Percentiles rank a stretch among this genome's conserved stretches.
These are phyloP conservation scores for Neria commutata DNA, from an alignment of 2,888 invertebrate genomes.

Conservation along the genomic window DNA sequence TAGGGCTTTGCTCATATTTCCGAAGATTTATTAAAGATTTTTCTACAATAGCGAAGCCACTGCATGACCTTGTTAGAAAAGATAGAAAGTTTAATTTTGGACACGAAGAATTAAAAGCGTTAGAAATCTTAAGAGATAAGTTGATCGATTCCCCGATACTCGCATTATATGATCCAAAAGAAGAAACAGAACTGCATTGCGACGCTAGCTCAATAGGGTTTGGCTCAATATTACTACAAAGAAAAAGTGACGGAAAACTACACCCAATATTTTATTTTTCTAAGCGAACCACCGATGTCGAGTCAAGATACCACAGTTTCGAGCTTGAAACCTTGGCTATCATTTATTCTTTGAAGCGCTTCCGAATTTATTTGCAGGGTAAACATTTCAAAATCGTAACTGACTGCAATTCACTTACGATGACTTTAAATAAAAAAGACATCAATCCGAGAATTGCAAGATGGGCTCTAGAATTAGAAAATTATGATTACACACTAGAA, in stretches of 20 bases:
- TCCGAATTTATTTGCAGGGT: constrained; percentile 38
- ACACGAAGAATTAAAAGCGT: constrained; percentile 7
- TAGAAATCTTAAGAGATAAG: constrained; percentile 15
- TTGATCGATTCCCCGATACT: constrained; percentile 34
- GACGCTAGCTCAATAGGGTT: constrained; percentile 43
- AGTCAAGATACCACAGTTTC: constrained; percentile 42
- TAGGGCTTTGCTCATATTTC: constrained; percentile 23
- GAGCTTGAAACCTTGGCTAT: constrained; percentile 44
- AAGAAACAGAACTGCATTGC: constrained; percentile 41
- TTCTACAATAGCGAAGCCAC: constrained; percentile 38
- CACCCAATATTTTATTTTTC: constrained; percentile 46
- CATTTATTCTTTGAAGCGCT: constrained; percentile 37
- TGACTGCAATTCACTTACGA: constrained; percentile 36
- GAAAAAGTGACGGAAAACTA: constrained; percentile 29
- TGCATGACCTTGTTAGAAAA: constrained; percentile 41
- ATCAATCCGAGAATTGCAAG: constrained; percentile 34
- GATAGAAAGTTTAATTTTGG: constrained; percentile 13
- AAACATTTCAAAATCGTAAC: constrained; percentile 39
- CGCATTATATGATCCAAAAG: constrained; percentile 36
- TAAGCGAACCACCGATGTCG: constrained; percentile 35
- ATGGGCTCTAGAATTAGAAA: constrained; percentile 29
- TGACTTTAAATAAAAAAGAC: constrained; percentile 30
- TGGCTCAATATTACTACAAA: constrained; percentile 40
- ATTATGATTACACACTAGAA: constrained; percentile 17
- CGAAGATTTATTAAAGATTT: constrained; percentile 42